Evolutionary conservation across 2,888 invertebrate genomes (phyloP).

Genomic region (Trimorus sp.): DNA sequence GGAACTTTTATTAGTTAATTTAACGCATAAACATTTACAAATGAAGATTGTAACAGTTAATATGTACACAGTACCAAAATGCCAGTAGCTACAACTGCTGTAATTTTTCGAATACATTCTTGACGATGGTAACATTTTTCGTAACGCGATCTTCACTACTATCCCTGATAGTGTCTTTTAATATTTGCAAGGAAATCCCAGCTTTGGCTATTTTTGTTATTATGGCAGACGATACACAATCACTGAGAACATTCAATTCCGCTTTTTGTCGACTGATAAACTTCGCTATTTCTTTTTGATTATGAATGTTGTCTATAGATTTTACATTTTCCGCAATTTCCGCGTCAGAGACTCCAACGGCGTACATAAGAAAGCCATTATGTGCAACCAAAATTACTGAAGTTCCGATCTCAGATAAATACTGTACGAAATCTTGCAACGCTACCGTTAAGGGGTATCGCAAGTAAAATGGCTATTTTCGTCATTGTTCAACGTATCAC

Average conservation of each 20-base stretch:
- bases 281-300: not conserved
- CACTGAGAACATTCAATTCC: not conserved
- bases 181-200: slow-evolving; percentile 12
- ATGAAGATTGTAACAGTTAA: too few relatives aligned
- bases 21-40: too few relatives aligned
- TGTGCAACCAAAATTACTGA: slow-evolving; percentile 6
- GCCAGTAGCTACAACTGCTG: too few relatives aligned
- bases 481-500: too few relatives aligned
- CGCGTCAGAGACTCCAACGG: too few relatives aligned
- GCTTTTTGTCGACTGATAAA: not conserved
- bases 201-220: not conserved
- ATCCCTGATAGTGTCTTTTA: not conserved
- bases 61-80: too few relatives aligned
- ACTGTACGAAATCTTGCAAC: not conserved
- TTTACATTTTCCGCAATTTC: too few relatives aligned
- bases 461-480: too few relatives aligned
- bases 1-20: too few relatives aligned
- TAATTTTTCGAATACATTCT: not conserved
- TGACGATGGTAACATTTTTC: not conserved
- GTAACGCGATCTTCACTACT: slow-evolving; percentile 23
- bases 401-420: not conserved
- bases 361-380: too few relatives aligned
- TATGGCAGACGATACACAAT: not conserved
- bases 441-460: not conserved
- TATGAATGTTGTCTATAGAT: not conserved